Base-by-base conservation (phyloP, 2,113 vertebrate genomes). In the Clarias macrocephalus region DNA sequence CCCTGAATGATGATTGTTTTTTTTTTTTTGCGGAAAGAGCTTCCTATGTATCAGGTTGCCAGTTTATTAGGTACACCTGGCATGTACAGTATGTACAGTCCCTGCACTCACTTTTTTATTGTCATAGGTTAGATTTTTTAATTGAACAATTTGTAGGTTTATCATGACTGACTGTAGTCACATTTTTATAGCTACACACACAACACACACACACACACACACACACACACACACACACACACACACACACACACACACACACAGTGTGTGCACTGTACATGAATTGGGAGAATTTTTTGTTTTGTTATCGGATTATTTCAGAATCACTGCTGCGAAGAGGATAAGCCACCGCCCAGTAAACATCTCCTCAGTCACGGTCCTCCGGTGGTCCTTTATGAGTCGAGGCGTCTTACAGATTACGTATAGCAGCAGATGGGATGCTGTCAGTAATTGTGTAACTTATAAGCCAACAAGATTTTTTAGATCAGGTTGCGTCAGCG, bases 391-490 rank as follows among this genome's bases (percentile, higher is more conserved):
- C 42, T 52, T 76, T 76, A 11, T 52, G 73, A 48, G 73, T 3
- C 15, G 21, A 76, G 37, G 21, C 10, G 33, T 9, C 48, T 73
- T 42, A 1, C 11, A 52, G 15, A 76, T 25, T 76, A 12, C 10
- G 19, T 23, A 25, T 52, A 15, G 42, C 23, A 76, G 42, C 42
- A 16, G 73, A 52, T n/a, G 23, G 73, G 42, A 76, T 52, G 13
- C 42, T 76, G 73, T n/a, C 73, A 52, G 42, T 52, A 76, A 76
- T 76, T 52, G 42, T 76, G 52, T 52, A 76, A 76, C 3, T 75
- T 2, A 5, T 52, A 52, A 52, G 73, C 42, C 12, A 15, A 16
- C 18, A 18, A 16, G 13, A 16, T 76, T 76, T 52, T 76, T 48
- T 42, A 76, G 42, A 52, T 76, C 73, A 76, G 21, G 15, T 13